Evolutionary conservation across 2,888 invertebrate species (phyloP).

Genomic region (Leptopilina drosophilae): DNA sequence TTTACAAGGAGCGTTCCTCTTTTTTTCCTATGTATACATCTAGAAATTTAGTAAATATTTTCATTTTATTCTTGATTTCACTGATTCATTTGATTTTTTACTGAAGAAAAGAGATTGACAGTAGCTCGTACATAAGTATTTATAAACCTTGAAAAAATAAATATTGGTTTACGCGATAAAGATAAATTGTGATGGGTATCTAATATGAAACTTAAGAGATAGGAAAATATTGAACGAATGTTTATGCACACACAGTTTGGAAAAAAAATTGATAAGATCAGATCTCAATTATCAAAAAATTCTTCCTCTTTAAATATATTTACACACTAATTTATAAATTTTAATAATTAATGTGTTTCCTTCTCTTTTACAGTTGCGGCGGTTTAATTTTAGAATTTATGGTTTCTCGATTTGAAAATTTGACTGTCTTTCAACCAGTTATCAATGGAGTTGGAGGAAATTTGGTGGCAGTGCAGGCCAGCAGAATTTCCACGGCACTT

Average conservation of each 20-base stretch:
- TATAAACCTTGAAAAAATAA: constrained; percentile 2
- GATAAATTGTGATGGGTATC: not conserved
- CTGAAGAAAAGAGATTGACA: not conserved
- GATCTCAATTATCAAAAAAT: not conserved
- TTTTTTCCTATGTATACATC: no score
- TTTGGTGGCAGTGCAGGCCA: constrained; percentile 87
- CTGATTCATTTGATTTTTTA: not conserved
- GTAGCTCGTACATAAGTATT: not conserved
- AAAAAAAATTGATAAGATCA: not conserved
- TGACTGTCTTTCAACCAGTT: constrained; percentile 90
- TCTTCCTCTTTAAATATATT: not conserved
- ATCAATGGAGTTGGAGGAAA: constrained; percentile 91
- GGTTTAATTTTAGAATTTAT: constrained; percentile 86
- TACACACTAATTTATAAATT: no score
- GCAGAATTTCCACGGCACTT: constrained; percentile 86
- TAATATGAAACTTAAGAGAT: constrained; percentile 11
- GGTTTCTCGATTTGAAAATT: constrained; percentile 82
- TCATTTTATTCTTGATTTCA: not conserved
- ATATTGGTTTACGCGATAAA: not conserved
- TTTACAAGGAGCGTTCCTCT: no score
- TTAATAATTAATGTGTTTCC: not conserved
- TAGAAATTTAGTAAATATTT: not conserved
- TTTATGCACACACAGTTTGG: no score
- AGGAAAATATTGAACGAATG: not conserved
- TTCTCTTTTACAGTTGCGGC: constrained; percentile 79